Base-by-base conservation (phyloP, 2,888 invertebrate genomes). In the Drosophila kambysellisi region DNA sequence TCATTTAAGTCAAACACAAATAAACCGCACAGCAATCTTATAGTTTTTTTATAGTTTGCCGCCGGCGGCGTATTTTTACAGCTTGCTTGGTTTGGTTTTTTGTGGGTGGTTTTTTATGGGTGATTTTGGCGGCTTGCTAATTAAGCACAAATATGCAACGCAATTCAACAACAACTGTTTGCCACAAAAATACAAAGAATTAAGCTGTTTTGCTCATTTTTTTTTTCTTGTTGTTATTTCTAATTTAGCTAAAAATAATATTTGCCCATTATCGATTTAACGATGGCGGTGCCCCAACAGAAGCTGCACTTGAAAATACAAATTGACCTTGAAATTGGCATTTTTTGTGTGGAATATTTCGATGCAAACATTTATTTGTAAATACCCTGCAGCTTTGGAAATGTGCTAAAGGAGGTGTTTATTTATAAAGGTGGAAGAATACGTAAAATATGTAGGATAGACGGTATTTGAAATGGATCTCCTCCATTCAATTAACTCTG, bases 311-410 rank as follows among this genome's bases (percentile, higher is more conserved):
- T 75, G 81, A 67, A 67, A 73, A 63, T 68, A 67, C 57, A 64
- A 71, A 59, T 66, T 73, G 73, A 67, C 83, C 87, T 87, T 86
- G 82, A 72, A 71, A 61, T 73, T 60, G 37, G 25, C 41, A 52
- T 52, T 60, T 15, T 39, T 48, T 52, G 52, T 46, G 15, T 29
- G n/a, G 20, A 51, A 60, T 15, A 30, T 46, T 33, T 60, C 66
- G 56, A 68, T 67, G 72, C 74, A 59, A 29, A 70, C 33, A 33
- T 53, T 57, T 60, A 50, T n/a, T 57, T 64, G 12, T 20, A 11
- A 3, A 58, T 67, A 68, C 68, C 35, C 64, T 37, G 15, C 20
- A 12, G 32, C 15, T 2, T 15, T 29, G 0, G 46, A 29, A 62
- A 29, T 62, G 39, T 25, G 20, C 20, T 8, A 20, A 15, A 32